phyloP scores from a whole-genome alignment of 2,113 vertebrate species.

The Spea bombifrons region DNA sequence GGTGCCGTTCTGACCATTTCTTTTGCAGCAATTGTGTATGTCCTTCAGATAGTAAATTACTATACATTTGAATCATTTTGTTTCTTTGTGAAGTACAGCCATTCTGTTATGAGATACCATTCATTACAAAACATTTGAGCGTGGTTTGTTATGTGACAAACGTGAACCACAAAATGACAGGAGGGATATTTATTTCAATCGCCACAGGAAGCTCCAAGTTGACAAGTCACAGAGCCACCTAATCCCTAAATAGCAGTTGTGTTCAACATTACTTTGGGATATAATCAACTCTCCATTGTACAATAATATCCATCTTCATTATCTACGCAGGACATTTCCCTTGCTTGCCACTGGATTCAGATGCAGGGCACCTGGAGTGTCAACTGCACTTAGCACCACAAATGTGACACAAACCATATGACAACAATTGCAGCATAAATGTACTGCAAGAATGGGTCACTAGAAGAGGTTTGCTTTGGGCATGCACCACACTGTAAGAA shows the following conservation, averaged over 20 bases:
- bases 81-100: not conserved
- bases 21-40: not conserved
- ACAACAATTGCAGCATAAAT: not conserved
- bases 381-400: constrained; percentile 36
- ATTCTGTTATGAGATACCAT: not conserved
- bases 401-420: constrained; percentile 1
- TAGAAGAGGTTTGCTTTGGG: not conserved
- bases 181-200: constrained; percentile 39
- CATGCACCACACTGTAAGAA: constrained; percentile 1
- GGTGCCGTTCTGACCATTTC: not conserved
- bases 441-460: not conserved
- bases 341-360: constrained; percentile 17
- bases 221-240: not conserved
- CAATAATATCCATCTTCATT: constrained; percentile 4
- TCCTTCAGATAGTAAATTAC: not conserved
- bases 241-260: not conserved
- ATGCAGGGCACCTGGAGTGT: constrained; percentile 24
- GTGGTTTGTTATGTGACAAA: not conserved
- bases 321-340: not conserved
- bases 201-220: constrained; percentile 6
- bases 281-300: not conserved
- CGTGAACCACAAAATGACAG: constrained; percentile 17
- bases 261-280: not conserved
- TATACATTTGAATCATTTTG: not conserved
- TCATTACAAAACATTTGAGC: not conserved